These are phyloP conservation scores for Agelastica alni DNA, from an alignment of 2,888 invertebrate species.

Conservation along the genomic window DNA sequence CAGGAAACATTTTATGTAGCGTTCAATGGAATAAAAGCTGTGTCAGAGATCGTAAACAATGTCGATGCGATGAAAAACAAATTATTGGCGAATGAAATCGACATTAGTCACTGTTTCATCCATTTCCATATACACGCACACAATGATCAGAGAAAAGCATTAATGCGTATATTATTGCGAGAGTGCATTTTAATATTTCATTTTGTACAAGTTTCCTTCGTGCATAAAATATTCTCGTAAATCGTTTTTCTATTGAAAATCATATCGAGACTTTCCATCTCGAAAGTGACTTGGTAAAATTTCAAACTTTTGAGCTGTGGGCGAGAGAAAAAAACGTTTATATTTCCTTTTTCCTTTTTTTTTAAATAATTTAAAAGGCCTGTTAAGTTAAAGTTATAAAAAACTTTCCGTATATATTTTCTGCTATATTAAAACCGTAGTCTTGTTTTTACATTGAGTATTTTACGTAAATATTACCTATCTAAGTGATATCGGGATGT, in stretches of 20 bases:
- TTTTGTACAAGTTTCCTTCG: slow-evolving; percentile 20
- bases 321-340: no score
- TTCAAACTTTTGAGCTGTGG: no score
- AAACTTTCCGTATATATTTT: no score
- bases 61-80: slow-evolving; percentile 3
- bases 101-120: slow-evolving; percentile 13
- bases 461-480: no score
- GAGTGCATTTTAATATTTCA: slow-evolving; percentile 24
- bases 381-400: no score
- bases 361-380: no score
- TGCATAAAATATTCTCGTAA: slow-evolving; percentile 29
- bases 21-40: background rate
- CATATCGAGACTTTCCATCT: slow-evolving; percentile 25
- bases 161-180: slow-evolving; percentile 21
- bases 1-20: background rate
- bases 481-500: no score
- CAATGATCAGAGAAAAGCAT: slow-evolving; percentile 17
- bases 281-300: slow-evolving; percentile 26
- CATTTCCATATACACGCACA: background rate
- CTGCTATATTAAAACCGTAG: no score
- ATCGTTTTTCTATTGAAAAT: slow-evolving; percentile 30
- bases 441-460: no score
- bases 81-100: slow-evolving; percentile 8
- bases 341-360: no score
- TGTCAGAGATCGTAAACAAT: background rate